Percentiles rank a stretch among this genome's conserved stretches.
Conservation (phyloP, 2,797 vertebrate genomes). For the Trachurus trachurus region DNA sequence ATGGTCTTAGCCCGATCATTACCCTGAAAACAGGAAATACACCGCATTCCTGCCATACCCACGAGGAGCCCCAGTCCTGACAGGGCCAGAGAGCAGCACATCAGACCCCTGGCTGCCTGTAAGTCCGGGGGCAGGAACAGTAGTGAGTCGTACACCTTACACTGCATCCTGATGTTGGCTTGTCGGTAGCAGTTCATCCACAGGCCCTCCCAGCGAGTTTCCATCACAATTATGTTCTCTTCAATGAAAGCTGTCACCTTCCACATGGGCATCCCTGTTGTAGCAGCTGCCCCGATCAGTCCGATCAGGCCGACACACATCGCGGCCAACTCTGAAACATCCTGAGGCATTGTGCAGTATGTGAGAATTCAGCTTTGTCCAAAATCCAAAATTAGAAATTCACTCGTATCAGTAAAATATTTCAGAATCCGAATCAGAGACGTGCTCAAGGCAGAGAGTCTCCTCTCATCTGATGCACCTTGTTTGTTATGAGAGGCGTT, state of each 20-base stretch:
- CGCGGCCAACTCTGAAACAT: conserved; percentile 84
- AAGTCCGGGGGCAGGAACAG: conserved; percentile 89
- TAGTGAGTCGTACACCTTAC: conserved; percentile 92
- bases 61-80: conserved; percentile 85
- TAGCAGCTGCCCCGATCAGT: conserved; percentile 87
- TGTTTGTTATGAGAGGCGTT: conserved; percentile 38
- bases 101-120: conserved; percentile 91
- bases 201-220: conserved; percentile 93
- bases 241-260: conserved; percentile 93
- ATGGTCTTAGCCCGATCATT: conserved; percentile 71
- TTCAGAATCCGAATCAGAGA: background rate
- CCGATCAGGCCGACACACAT: conserved; percentile 84
- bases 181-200: conserved; percentile 96
- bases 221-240: conserved; percentile 93
- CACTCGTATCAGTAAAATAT: background rate
- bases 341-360: conserved; percentile 83
- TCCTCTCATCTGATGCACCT: conserved; percentile 23
- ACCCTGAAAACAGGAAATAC: conserved; percentile 79
- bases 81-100: conserved; percentile 88
- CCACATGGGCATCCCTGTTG: conserved; percentile 95
- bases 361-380: conserved; percentile 39
- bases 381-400: conserved; percentile 19
- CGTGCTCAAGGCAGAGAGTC: background rate
- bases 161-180: conserved; percentile 90
- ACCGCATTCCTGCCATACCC: conserved; percentile 87